Evolutionary conservation across 2,797 vertebrate genomes (phyloP).

Genomic region (Lagodon rhomboides): DNA sequence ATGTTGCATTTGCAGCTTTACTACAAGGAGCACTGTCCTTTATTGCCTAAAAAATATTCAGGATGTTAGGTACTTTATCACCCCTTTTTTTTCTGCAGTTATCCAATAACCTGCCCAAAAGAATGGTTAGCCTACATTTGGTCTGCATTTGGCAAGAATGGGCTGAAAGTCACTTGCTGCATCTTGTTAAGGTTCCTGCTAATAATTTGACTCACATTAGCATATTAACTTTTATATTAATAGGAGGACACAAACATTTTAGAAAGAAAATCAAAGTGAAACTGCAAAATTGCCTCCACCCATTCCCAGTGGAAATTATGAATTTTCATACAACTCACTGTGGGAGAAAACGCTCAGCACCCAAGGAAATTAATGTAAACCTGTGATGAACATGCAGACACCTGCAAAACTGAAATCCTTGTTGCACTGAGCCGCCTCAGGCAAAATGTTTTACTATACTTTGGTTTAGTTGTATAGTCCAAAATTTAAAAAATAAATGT

Average conservation of each 20-base stretch:
- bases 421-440: background rate
- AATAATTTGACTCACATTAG: background rate
- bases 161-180: background rate
- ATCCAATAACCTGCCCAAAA: too few relatives aligned
- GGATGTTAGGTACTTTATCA: background rate
- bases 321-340: background rate
- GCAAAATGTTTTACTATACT: slow-evolving; percentile 10
- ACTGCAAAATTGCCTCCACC: background rate
- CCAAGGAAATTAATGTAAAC: background rate
- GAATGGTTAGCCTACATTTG: background rate
- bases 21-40: background rate
- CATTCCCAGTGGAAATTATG: background rate
- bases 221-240: background rate
- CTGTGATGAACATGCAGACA: background rate
- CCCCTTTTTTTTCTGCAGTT: background rate
- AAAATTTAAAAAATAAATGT: slow-evolving; percentile 8
- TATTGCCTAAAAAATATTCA: background rate
- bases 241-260: background rate
- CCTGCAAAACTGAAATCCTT: background rate
- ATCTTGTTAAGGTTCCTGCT: slow-evolving; percentile 1
- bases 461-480: slow-evolving; percentile 17
- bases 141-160: background rate
- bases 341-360: background rate
- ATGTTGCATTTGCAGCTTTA: background rate
- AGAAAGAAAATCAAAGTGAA: background rate